Percentiles rank a stretch among this genome's conserved stretches.
phyloP scores from a whole-genome alignment of 2,797 vertebrate genomes.

The Poeciliopsis gracilis region DNA sequence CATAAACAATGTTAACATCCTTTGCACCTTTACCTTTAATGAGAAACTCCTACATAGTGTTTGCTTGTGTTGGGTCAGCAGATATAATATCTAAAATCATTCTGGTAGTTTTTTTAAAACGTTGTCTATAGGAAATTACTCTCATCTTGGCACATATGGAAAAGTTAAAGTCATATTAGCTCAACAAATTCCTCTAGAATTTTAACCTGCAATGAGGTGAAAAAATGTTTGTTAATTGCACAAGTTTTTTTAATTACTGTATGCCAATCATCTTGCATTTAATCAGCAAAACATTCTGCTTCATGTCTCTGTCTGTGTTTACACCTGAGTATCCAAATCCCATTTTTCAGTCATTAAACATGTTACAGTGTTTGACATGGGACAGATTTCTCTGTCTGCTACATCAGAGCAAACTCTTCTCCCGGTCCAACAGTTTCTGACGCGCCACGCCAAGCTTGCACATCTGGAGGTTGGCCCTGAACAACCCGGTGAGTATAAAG shows the following conservation, averaged over 20 bases:
- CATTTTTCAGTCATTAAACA: constrained; percentile 47
- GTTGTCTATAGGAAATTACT: neutral
- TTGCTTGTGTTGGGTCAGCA: too few relatives aligned
- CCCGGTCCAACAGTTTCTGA: constrained; percentile 54
- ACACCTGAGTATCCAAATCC: constrained; percentile 25
- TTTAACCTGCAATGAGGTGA: neutral
- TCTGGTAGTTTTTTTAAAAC: neutral
- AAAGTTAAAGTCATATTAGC: neutral
- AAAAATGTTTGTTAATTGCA: neutral
- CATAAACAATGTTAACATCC: too few relatives aligned
- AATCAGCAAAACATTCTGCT: neutral
- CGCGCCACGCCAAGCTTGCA: constrained; percentile 50
- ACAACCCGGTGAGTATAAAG: constrained; percentile 33
- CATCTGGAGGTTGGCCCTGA: constrained; percentile 63
- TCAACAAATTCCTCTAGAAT: neutral
- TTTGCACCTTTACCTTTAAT: too few relatives aligned
- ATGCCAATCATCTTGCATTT: neutral
- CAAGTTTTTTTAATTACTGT: neutral
- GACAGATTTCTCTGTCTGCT: constrained; percentile 41
- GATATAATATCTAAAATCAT: too few relatives aligned
- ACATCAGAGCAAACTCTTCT: constrained; percentile 27
- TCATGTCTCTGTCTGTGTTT: neutral
- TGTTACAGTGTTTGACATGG: constrained; percentile 47
- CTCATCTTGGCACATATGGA: neutral
- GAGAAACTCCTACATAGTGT: too few relatives aligned